phyloP scores from a whole-genome alignment of 2,797 vertebrate species.

The Poecilia picta region DNA sequence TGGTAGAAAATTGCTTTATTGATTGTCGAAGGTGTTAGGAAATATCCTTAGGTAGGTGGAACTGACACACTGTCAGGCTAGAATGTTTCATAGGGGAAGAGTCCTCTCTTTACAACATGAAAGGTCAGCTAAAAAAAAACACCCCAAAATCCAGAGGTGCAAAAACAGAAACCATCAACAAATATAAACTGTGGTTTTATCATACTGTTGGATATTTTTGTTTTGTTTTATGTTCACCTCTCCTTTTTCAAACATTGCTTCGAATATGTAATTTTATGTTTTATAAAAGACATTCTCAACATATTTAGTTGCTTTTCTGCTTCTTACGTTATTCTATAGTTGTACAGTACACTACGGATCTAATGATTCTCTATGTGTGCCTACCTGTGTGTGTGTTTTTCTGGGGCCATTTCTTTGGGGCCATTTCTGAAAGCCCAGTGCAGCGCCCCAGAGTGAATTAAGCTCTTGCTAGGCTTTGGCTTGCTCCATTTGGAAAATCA shows the following conservation, averaged over 20 bases:
- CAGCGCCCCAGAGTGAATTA: conserved; percentile 61
- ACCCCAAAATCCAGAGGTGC: neutral
- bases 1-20: neutral
- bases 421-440: conserved; percentile 21
- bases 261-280: neutral
- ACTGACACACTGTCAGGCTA: neutral
- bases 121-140: neutral
- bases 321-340: neutral
- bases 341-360: neutral
- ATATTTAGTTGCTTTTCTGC: neutral
- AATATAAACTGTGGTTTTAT: neutral
- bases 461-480: conserved; percentile 65
- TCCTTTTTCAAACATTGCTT: neutral
- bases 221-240: neutral
- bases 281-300: neutral
- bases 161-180: neutral
- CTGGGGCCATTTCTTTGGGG: conserved; percentile 18
- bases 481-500: conserved; percentile 68
- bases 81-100: neutral
- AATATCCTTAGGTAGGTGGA: neutral
- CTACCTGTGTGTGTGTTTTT: conserved; percentile 8
- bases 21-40: neutral
- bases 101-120: neutral
- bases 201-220: neutral
- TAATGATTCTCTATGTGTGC: neutral